A percentile compares a stretch with the other conserved stretches of the same genome.
Conservation (phyloP, 2,888 invertebrate species). For the Drosophila neonasuta region DNA sequence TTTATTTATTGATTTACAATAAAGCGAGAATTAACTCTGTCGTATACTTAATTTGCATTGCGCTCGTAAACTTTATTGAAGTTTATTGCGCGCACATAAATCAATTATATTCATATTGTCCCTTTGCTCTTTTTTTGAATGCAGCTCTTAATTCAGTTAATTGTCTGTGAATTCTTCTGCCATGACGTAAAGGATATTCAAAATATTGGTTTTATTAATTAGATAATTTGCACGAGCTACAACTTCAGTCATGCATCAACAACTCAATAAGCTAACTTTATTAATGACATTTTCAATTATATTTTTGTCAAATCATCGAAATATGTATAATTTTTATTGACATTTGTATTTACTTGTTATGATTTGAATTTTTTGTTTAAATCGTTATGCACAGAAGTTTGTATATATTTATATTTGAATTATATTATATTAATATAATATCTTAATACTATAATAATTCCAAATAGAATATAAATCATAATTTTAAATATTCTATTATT, state of each 20-base stretch:
- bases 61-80: neutral
- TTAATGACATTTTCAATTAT: neutral
- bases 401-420: no score
- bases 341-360: no score
- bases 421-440: no score
- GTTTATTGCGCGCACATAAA: neutral
- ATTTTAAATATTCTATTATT: no score
- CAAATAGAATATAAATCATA: no score
- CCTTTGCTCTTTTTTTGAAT: neutral
- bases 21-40: slow-evolving; percentile 21
- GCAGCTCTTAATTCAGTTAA: neutral
- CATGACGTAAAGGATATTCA: neutral
- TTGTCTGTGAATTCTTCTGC: neutral
- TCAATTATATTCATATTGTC: neutral
- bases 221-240: neutral
- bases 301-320: no score
- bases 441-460: no score
- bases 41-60: slow-evolving; percentile 39
- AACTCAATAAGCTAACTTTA: neutral
- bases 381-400: no score
- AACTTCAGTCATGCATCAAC: neutral
- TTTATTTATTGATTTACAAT: slow-evolving; percentile 8
- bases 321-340: no score
- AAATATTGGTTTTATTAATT: neutral
- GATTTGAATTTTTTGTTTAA: no score